phyloP scores from a whole-genome alignment of 2,797 vertebrate species.

The Sphaeramia orbicularis region DNA sequence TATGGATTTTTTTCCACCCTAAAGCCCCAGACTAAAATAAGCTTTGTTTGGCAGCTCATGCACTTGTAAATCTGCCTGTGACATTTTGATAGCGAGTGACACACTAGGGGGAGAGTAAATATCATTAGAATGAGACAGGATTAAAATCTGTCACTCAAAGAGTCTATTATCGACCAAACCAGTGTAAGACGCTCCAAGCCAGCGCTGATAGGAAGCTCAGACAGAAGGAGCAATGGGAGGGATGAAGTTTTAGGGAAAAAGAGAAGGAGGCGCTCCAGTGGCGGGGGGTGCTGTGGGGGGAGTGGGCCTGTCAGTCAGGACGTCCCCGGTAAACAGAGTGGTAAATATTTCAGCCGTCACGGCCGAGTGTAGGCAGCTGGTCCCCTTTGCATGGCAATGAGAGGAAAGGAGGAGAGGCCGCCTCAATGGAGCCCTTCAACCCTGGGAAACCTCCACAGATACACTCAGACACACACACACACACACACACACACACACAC shows the following conservation, averaged over 20 bases:
- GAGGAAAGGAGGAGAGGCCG: conserved; percentile 70
- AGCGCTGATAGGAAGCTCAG: conserved; percentile 16
- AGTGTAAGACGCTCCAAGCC: conserved; percentile 36
- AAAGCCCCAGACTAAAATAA: conserved; percentile 76
- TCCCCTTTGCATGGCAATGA: conserved; percentile 86
- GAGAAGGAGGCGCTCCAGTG: conserved; percentile 7
- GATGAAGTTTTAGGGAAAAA: conserved; percentile 32
- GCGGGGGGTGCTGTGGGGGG: not conserved
- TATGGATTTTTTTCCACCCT: conserved; percentile 73
- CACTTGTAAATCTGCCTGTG: conserved; percentile 84
- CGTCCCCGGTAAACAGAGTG: conserved; percentile 80
- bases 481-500: conserved; percentile 41
- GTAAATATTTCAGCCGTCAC: conserved; percentile 89
- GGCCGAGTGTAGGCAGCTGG: conserved; percentile 84
- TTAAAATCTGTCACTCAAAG: conserved; percentile 80
- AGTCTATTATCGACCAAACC: conserved; percentile 74
- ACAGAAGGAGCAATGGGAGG: conserved; percentile 16
- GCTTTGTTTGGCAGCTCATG: conserved; percentile 82
- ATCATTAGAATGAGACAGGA: conserved; percentile 78
- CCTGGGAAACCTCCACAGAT: conserved; percentile 67
- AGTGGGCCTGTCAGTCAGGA: conserved; percentile 67
- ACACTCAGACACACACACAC: conserved; percentile 27
- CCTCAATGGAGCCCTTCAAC: conserved; percentile 86
- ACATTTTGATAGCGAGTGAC: conserved; percentile 85
- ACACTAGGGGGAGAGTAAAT: conserved; percentile 72